A percentile compares a stretch with the other conserved stretches of the same genome.
Conservation (phyloP, 92 coral and sea anemone genomes). For the Umimayanthus chanpuru region DNA sequence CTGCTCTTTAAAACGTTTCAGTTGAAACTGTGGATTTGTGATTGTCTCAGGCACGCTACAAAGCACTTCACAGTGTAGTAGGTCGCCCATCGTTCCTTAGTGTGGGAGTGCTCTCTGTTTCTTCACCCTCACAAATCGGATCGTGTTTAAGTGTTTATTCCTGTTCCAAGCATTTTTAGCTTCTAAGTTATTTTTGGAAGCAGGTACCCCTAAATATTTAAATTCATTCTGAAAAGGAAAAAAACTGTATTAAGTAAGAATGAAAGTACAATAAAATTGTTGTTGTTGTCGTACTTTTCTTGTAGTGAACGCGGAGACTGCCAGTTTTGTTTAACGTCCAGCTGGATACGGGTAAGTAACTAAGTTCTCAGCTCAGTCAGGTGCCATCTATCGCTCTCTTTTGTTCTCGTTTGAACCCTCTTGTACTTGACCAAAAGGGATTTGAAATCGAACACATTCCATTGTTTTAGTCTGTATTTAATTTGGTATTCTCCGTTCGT, state of each 20-base stretch:
- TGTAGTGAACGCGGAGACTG: slow-evolving; percentile 88
- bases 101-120: too few relatives aligned
- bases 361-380: background rate
- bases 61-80: background rate
- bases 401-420: too few relatives aligned
- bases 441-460: too few relatives aligned
- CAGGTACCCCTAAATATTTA: too few relatives aligned
- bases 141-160: background rate
- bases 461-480: background rate
- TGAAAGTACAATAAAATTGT: too few relatives aligned
- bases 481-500: background rate
- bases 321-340: slow-evolving; percentile 83
- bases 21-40: background rate
- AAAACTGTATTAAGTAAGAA: too few relatives aligned
- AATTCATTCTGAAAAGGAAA: too few relatives aligned
- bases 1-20: background rate
- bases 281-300: background rate
- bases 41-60: background rate
- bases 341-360: slow-evolving; percentile 88
- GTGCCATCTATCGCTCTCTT: background rate
- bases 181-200: too few relatives aligned
- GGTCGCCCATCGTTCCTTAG: background rate
- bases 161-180: too few relatives aligned
- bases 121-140: background rate
- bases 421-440: background rate